Evolutionary conservation across 2,113 vertebrate species (phyloP), one percentile per base, ranked within the genome.

Genomic region (Charadrius vociferus): DNA sequence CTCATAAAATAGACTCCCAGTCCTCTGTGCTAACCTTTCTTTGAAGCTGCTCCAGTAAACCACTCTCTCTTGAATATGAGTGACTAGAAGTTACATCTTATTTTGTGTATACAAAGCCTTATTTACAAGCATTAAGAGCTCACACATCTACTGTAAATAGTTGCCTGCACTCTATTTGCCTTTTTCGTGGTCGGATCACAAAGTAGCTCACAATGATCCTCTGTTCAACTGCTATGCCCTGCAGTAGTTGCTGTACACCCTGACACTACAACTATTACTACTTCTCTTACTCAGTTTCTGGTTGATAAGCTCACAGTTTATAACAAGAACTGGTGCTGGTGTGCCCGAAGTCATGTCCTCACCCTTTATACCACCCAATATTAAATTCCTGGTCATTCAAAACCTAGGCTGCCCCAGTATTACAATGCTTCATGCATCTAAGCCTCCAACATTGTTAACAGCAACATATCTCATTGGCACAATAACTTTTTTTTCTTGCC

Each of bases 101-200:
- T 97, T 97, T 96, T 93, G 85, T 95, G 65, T 95, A 96, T 71
- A 94, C 94, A 97, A 86, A 95, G 85, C 41, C 79, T 95, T 93
- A 93, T 95, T 96, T 96, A 94, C 74, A 92, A 92, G 82, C 67
- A 81, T 78, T 92, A 92, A 96, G 79, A 71, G 82, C 92, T 96
- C 75, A 62, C 80, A 43, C 59, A 81, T 90, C 88, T 91, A 88
- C 92, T 83, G 80, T 90, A 97, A 97, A 94, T 88, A 97, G 80
- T 81, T 93, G 70, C 70, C 34, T 91, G 88, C 92, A 90, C 88
- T 91, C 71, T 86, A 43, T 59, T 95, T 95, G 90, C 63, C 78
- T 95, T 94, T 93, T 92, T 88, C 67, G 16, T 78, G 90, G 75
- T 65, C 8, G 5, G 81, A 97, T 95, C 96, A 95, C 79, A 97